A percentile compares a stretch with the other conserved stretches of the same genome.
Conservation (phyloP, 1,140 invertebrate genomes). For the Phortica variegata region DNA sequence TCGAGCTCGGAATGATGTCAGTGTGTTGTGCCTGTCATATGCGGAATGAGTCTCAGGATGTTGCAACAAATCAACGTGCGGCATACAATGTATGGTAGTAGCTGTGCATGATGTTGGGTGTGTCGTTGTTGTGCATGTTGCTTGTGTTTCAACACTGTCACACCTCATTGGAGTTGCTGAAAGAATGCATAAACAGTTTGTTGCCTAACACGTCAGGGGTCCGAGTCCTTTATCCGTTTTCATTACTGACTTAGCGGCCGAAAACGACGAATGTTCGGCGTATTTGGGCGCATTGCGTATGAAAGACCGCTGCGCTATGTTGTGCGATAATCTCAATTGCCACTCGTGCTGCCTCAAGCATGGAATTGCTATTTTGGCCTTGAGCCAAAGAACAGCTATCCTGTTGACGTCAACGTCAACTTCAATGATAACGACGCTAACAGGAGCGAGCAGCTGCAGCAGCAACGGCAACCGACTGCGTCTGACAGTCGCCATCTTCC, state of each 20-base stretch:
- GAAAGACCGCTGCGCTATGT: neutral
- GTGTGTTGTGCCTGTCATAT: no score
- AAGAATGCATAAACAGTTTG: no score
- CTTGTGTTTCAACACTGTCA: slow-evolving; percentile 11
- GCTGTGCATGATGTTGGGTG: no score
- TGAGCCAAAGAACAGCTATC: no score
- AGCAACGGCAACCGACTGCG: neutral
- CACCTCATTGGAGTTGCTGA: slow-evolving; percentile 14
- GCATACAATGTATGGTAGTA: no score
- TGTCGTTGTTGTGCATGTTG: no score
- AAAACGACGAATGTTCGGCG: neutral
- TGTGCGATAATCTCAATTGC: neutral
- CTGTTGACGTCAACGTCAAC: no score
- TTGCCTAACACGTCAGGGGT: no score
- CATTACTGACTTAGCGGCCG: neutral
- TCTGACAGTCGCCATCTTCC: slow-evolving; percentile 2
- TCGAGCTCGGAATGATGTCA: no score
- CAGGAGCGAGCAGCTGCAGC: slow-evolving; percentile 7
- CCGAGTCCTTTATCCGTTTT: neutral
- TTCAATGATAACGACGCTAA: no score
- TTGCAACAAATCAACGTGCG: no score
- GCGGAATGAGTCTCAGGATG: no score
- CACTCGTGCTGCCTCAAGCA: neutral
- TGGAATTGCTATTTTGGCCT: slow-evolving; percentile 21
- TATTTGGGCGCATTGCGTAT: neutral